Conservation (phyloP, 2,797 vertebrate genomes). For the Ara ararauna region DNA sequence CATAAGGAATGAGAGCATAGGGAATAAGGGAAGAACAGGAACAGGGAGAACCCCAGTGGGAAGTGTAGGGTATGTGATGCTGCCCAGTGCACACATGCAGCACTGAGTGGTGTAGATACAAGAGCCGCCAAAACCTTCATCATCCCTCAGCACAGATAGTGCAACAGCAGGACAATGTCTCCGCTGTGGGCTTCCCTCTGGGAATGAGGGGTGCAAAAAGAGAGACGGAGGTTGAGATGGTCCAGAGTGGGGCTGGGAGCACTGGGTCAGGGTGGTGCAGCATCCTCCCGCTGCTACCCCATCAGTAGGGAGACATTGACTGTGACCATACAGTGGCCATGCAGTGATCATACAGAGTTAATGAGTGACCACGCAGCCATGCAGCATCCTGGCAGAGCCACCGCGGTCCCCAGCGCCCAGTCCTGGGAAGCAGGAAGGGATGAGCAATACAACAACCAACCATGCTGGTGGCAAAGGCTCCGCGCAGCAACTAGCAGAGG, state of each 20-base stretch:
- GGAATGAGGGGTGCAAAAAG: not conserved
- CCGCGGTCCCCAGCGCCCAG: accelerated
- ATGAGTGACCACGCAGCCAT: accelerated
- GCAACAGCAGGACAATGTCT: not conserved
- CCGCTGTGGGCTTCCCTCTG: not conserved
- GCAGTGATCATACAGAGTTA: accelerated
- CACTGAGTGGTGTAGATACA: accelerated
- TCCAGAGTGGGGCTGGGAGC: accelerated
- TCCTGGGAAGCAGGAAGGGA: not conserved
- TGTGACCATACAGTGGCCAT: not conserved
- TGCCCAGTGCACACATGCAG: accelerated
- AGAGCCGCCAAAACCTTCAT: not conserved
- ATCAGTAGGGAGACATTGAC: accelerated
- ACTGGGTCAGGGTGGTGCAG: not conserved
- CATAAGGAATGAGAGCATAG: accelerated
- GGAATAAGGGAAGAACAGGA: not conserved
- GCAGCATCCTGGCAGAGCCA: not conserved
- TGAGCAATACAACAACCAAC: not conserved
- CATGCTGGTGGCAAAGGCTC: not conserved
- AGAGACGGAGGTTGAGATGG: not conserved
- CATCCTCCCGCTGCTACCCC: accelerated
- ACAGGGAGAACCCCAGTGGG: not conserved
- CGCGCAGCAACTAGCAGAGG: not conserved
- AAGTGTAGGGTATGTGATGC: not conserved
- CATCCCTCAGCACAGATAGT: not conserved